Evolutionary conservation across 2,113 vertebrate genomes (phyloP).

Genomic region (Xiphias gladius): DNA sequence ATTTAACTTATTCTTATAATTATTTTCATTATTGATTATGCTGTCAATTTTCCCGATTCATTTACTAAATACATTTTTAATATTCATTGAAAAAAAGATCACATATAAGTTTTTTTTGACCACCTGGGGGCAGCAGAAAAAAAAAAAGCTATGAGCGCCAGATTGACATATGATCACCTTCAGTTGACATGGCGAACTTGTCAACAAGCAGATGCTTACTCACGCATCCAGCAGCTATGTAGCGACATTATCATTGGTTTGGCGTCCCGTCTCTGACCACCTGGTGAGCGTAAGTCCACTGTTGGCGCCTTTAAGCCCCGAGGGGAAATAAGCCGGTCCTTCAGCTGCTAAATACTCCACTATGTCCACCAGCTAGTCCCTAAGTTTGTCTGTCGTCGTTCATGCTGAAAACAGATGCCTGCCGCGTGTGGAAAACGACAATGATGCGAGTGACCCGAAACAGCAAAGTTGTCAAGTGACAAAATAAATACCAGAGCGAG

Average conservation of each 20-base stretch:
- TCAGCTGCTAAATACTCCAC: not conserved
- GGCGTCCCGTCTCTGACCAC: not conserved
- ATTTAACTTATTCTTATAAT: too few species aligned
- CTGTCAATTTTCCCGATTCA: too few species aligned
- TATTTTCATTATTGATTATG: too few species aligned
- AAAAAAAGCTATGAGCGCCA: not conserved
- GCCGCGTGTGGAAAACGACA: not conserved
- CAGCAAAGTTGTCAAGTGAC: too few species aligned
- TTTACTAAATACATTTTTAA: too few species aligned
- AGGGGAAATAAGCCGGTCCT: not conserved
- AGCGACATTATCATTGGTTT: not conserved
- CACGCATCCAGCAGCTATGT: not conserved
- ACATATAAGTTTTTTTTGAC: too few species aligned
- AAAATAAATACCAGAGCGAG: too few species aligned
- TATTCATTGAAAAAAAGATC: too few species aligned
- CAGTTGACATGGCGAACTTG: too few species aligned
- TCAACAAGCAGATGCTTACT: too few species aligned
- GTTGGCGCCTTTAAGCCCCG: not conserved
- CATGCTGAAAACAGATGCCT: not conserved
- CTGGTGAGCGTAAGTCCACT: not conserved
- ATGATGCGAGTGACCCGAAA: too few species aligned
- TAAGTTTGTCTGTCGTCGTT: not conserved
- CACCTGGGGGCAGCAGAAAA: not conserved
- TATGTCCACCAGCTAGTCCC: not conserved
- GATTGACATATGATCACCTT: too few species aligned